A percentile compares a stretch with the other conserved stretches of the same genome.
Evolutionary conservation across 2,888 invertebrate species (phyloP).

Genomic region (Mylabris sibirica): DNA sequence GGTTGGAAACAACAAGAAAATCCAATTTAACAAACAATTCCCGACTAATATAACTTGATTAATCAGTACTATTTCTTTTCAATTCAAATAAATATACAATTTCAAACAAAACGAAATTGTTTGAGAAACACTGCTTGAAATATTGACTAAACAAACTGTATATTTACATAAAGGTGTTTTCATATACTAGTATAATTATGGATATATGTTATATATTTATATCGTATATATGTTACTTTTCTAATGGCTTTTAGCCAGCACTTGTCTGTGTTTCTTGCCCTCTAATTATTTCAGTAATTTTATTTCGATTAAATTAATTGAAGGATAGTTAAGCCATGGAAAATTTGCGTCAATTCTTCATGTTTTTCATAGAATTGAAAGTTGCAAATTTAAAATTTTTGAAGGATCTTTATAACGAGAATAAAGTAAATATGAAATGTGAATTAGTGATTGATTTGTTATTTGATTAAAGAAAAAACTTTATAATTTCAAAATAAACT

Average conservation of each 20-base stretch:
- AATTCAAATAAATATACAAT: no score
- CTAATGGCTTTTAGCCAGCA: background rate
- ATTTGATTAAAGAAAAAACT: no score
- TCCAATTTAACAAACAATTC: background rate
- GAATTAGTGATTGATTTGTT: no score
- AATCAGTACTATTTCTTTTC: no score
- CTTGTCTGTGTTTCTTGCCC: background rate
- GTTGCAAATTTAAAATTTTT: background rate
- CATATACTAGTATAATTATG: background rate
- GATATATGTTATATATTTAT: background rate
- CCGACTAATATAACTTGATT: no score
- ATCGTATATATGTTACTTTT: background rate
- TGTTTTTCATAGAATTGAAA: background rate
- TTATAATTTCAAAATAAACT: no score
- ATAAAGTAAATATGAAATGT: no score
- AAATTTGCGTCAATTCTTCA: background rate
- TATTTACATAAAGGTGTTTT: background rate
- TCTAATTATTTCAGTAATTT: background rate
- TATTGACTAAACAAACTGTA: background rate
- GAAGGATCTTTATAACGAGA: no score
- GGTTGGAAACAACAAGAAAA: slow-evolving; percentile 1
- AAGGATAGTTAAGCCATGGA: background rate
- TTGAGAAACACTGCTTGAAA: background rate
- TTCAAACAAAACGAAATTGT: background rate
- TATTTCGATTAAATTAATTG: background rate